Base-by-base conservation (phyloP, 2,797 vertebrate genomes). In the Scleropages formosus region DNA sequence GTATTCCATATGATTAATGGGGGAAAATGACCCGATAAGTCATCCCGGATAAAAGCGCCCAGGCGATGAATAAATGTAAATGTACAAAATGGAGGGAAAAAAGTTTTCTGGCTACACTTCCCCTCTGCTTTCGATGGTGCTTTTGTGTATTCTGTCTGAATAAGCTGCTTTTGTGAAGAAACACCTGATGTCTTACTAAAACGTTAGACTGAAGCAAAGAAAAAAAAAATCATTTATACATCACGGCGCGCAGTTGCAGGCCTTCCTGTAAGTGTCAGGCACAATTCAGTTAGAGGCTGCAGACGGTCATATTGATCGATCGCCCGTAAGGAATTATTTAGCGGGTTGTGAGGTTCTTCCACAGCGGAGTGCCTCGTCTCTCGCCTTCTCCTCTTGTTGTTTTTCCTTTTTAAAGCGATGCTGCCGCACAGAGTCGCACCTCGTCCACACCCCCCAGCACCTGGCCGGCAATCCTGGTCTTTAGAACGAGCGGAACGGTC, bases 281-380 rank as follows among this genome's bases (percentile, higher is more conserved):
- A 53, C 53, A 24, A 76, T 76, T 72, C 75, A 53, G 60, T 71
- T 49, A 63, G 1, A 11, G 26, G 68, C 75, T 62, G 67, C 60
- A 64, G 44, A n/a, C 67, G 53, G 68, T 44, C 26, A 56, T 59
- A 76, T 76, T 76, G 75, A 76, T 76, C 72, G 75, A 76, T 76
- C 75, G 53, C 31, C 9, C 26, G n/a, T 20, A 76, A 76, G 46
- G 58, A 76, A 70, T 76, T 70, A 75, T 76, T 69, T 61, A 76
- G 67, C 44, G 71, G 75, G 59, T 64, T 76, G 75, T 46, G 68
- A 58, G 58, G 44, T 39, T 69, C 26, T 63, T 56, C 69, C 15
- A 71, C 24, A 51, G 74, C 74, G 75, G 74, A 46, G 31, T 51
- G 51, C 26, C 44, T 68, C 66, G 58, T 49, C 51, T 74, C 16